phyloP scores from a whole-genome alignment of 2,888 invertebrate genomes.

The Hylaea fasciaria region DNA sequence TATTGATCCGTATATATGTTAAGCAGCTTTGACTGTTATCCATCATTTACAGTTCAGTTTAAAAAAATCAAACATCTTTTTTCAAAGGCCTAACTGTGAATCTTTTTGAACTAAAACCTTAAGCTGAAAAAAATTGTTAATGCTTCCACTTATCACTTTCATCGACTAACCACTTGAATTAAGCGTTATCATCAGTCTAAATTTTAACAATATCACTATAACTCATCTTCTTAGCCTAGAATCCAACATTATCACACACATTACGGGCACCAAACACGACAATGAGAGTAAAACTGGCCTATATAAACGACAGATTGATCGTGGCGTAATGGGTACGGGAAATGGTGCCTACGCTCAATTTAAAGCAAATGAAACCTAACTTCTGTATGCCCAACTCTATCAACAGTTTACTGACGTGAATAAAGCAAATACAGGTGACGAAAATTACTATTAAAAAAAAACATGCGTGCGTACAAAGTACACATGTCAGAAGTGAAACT shows the following conservation, averaged over 20 bases:
- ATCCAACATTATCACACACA: not conserved
- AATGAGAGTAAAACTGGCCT: conserved; percentile 6
- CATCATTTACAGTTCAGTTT: too few species aligned
- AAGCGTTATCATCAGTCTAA: not conserved
- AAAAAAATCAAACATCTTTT: too few species aligned
- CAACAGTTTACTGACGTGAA: conserved; percentile 18
- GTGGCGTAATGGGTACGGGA: conserved; percentile 29
- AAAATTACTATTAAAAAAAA: conserved; percentile 6
- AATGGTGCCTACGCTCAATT: conserved; percentile 45
- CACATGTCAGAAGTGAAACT: too few species aligned
- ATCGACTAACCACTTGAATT: not conserved
- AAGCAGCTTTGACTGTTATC: too few species aligned
- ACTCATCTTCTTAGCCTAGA: not conserved
- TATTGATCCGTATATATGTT: too few species aligned
- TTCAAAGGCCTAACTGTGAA: too few species aligned
- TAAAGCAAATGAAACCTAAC: conserved; percentile 24
- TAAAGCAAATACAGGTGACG: conserved; percentile 9
- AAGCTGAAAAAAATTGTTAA: too few species aligned
- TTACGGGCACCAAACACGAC: not conserved
- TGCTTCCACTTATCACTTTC: too few species aligned
- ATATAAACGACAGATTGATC: conserved; percentile 29
- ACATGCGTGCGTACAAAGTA: too few species aligned
- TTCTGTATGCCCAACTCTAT: conserved; percentile 6
- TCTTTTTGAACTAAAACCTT: too few species aligned
- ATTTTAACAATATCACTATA: not conserved